A percentile compares a stretch with the other conserved stretches of the same genome.
Evolutionary conservation across 2,888 invertebrate genomes (phyloP).

Genomic region (Theretra japonica): DNA sequence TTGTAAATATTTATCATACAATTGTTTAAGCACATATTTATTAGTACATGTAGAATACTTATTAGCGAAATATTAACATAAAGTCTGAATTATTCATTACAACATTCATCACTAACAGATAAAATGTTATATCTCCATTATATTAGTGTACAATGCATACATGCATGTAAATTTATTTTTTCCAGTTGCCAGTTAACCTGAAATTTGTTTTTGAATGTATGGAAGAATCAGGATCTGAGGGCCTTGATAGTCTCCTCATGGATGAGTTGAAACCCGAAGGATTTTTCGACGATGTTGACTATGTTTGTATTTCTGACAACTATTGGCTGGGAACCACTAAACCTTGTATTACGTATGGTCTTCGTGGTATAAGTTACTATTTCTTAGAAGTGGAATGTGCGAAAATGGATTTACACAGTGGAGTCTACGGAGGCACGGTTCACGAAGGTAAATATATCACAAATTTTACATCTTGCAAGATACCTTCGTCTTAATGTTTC

Average conservation of each 20-base stretch:
- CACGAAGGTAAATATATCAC: conserved; percentile 81
- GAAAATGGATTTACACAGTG: conserved; percentile 97
- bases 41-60: too few relatives aligned
- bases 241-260: conserved; percentile 93
- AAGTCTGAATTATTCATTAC: too few relatives aligned
- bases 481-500: too few relatives aligned
- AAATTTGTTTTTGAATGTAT: conserved; percentile 98
- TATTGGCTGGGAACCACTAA: conserved; percentile 99
- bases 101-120: too few relatives aligned
- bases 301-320: conserved; percentile 98
- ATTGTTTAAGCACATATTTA: too few relatives aligned
- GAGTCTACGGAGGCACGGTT: conserved; percentile 97
- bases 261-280: conserved; percentile 84
- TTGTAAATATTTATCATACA: too few relatives aligned
- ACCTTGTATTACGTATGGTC: conserved; percentile 98
- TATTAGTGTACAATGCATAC: neutral
- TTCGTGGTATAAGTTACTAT: conserved; percentile 97
- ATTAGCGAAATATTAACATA: too few relatives aligned
- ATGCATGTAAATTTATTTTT: conserved; percentile 33
- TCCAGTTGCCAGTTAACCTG: conserved; percentile 88
- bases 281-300: conserved; percentile 94
- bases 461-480: neutral
- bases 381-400: conserved; percentile 95
- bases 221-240: conserved; percentile 99
- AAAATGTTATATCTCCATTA: too few relatives aligned